Percentiles rank a stretch among this genome's conserved stretches.
These are phyloP conservation scores for Acrobasis suavella DNA, from an alignment of 2,888 invertebrate genomes.

Conservation along the genomic window DNA sequence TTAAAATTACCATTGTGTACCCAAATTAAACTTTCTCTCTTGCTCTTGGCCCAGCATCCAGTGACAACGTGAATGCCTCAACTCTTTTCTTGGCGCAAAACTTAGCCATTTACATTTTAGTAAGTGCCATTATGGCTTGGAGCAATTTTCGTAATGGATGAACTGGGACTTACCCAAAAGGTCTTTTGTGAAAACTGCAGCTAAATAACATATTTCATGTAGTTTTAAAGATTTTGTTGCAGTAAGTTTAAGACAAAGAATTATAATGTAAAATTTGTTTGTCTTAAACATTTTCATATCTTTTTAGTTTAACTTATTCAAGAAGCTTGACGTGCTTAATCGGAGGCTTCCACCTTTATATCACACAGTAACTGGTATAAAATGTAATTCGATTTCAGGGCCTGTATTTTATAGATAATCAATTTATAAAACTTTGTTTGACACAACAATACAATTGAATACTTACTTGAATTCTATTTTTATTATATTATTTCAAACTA, in stretches of 20 bases:
- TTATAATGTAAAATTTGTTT: not conserved
- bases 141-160: constrained; percentile 18
- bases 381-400: no score
- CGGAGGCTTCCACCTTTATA: no score
- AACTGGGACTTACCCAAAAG: constrained; percentile 5
- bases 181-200: not conserved
- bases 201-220: not conserved
- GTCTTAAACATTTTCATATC: not conserved
- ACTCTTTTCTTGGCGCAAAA: constrained; percentile 37
- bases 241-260: not conserved
- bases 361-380: no score
- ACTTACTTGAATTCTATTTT: no score
- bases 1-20: constrained; percentile 69
- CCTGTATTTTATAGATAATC: no score
- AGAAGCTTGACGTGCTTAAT: no score
- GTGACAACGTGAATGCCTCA: constrained; percentile 42
- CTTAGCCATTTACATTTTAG: constrained; percentile 31
- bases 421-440: no score
- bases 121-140: constrained; percentile 14
- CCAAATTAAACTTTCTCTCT: constrained; percentile 58
- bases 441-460: no score
- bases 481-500: no score
- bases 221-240: not conserved
- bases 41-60: constrained; percentile 39
- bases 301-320: not conserved